Percentiles rank a stretch among this genome's conserved stretches.
These are phyloP conservation scores for Ispidina picta DNA, from an alignment of 2,797 vertebrate genomes.

Conservation along the genomic window DNA sequence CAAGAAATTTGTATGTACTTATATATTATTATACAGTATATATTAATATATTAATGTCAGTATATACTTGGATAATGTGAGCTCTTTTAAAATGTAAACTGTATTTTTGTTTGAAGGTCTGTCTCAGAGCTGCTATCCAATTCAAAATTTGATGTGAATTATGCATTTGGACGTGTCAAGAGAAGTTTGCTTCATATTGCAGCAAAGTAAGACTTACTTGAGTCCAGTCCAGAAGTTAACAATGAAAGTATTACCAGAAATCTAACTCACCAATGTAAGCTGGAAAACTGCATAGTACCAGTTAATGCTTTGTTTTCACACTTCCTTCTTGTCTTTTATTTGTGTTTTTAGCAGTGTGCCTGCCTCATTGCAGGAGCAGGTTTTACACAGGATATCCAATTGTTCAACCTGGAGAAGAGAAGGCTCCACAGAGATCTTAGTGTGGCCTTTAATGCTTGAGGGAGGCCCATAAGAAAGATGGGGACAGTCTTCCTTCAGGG, in stretches of 20 bases:
- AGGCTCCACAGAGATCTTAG: neutral
- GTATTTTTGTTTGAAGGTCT: conserved; percentile 80
- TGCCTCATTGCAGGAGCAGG: neutral
- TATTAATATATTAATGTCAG: no score
- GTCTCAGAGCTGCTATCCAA: conserved; percentile 96
- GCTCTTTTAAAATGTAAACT: neutral
- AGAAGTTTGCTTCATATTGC: conserved; percentile 98
- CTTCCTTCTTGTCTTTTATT: neutral
- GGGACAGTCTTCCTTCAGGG: neutral
- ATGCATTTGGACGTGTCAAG: conserved; percentile 97
- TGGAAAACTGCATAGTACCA: conserved; percentile 43
- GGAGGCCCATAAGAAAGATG: neutral
- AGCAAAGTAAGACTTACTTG: conserved; percentile 90
- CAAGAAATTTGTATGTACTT: neutral
- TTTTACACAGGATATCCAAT: neutral
- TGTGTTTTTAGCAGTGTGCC: neutral
- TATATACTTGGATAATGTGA: neutral
- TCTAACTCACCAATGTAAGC: conserved; percentile 56
- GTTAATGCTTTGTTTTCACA: conserved; percentile 14
- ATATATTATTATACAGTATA: no score
- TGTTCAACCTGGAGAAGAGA: neutral
- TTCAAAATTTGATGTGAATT: conserved; percentile 99
- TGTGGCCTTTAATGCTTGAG: neutral
- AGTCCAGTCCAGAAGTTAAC: conserved; percentile 58
- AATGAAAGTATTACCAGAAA: conserved; percentile 62